These are phyloP conservation scores for Drosophila hamatofila DNA, from an alignment of 2,888 invertebrate genomes.

Conservation along the genomic window DNA sequence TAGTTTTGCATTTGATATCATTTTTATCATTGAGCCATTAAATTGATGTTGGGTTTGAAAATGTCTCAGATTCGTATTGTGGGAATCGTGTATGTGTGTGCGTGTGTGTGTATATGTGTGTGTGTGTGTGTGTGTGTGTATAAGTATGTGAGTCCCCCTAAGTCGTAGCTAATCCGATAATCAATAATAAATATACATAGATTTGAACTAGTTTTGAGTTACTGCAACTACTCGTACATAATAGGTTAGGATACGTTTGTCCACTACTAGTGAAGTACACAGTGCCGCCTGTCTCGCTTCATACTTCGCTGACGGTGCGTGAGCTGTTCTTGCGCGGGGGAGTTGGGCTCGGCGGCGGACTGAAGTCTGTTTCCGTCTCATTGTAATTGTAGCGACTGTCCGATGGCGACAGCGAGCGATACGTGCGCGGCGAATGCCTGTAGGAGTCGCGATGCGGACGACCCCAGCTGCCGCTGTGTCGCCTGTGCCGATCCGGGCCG, in stretches of 20 bases:
- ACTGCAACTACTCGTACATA: slow-evolving; percentile 48
- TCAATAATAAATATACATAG: slow-evolving; percentile 77
- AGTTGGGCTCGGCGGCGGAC: slow-evolving; percentile 88
- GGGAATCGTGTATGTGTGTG: slow-evolving; percentile 19
- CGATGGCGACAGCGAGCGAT: slow-evolving; percentile 84
- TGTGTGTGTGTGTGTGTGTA: slow-evolving; percentile 7
- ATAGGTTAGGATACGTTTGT: slow-evolving; percentile 25
- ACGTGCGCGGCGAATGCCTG: slow-evolving; percentile 81
- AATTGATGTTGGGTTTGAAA: slow-evolving; percentile 19
- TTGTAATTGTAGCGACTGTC: slow-evolving; percentile 86
- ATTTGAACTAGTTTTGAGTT: slow-evolving; percentile 80
- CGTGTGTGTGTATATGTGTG: not conserved
- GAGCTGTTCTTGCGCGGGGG: slow-evolving; percentile 83
- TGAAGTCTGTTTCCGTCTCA: slow-evolving; percentile 89
- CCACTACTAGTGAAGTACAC: slow-evolving; percentile 41
- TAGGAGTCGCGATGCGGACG: slow-evolving; percentile 76
- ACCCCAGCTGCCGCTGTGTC: slow-evolving; percentile 77
- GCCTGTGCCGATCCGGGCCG: slow-evolving; percentile 47
- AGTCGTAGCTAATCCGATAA: slow-evolving; percentile 54
- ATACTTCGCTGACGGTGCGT: slow-evolving; percentile 66
- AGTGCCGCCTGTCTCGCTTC: slow-evolving; percentile 55
- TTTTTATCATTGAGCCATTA: slow-evolving; percentile 46
- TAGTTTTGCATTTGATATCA: slow-evolving; percentile 48
- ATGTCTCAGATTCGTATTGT: slow-evolving; percentile 34
- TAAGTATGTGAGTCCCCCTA: slow-evolving; percentile 30